These are phyloP conservation scores for Pogonocichla stellata DNA, from an alignment of 2,113 vertebrate genomes.

Conservation along the genomic window DNA sequence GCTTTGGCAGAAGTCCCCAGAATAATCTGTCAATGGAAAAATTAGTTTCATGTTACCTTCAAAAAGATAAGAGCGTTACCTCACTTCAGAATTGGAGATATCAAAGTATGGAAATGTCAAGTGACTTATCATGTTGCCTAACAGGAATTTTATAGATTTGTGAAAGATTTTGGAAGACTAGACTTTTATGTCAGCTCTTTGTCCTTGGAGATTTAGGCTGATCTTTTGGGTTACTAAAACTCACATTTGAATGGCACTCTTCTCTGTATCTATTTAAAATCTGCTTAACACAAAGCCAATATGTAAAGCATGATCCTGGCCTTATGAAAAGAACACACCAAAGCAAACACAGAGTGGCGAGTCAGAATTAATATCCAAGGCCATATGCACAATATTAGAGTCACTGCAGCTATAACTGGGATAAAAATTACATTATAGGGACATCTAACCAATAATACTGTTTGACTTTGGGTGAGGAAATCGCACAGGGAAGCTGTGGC, in stretches of 20 bases:
- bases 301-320: not conserved
- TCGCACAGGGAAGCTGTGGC: not conserved
- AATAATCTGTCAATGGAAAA: not conserved
- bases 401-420: not conserved
- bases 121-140: not conserved
- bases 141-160: not conserved
- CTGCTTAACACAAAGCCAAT: not conserved
- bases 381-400: not conserved
- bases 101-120: constrained; percentile 1
- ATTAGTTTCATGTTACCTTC: not conserved
- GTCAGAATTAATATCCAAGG: not conserved
- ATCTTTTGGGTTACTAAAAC: not conserved
- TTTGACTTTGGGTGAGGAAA: not conserved
- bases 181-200: not conserved
- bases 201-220: not conserved
- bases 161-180: not conserved
- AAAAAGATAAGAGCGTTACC: not conserved
- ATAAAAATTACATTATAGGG: not conserved
- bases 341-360: not conserved
- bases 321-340: not conserved
- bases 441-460: not conserved
- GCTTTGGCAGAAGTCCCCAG: not conserved
- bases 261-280: not conserved
- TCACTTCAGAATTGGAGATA: not conserved
- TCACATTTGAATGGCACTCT: not conserved